Conservation (phyloP, 2,888 invertebrate species). For the Lumbricus terrestris region DNA sequence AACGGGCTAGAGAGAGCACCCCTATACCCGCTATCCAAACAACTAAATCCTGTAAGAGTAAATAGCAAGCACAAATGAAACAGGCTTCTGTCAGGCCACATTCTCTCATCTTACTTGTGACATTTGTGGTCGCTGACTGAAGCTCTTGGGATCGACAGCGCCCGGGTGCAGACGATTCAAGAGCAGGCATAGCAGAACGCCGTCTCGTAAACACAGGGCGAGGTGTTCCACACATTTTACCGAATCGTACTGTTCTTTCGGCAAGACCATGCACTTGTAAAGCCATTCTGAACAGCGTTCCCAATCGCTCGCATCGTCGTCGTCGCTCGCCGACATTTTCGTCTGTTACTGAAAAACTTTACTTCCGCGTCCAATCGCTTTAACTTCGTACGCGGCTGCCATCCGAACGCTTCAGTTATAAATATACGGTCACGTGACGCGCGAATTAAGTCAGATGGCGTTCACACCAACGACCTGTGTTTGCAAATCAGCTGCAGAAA, state of each 20-base stretch:
- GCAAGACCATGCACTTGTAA: not conserved
- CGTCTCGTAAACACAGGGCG: not conserved
- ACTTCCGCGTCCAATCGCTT: not conserved
- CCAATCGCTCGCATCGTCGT: not conserved
- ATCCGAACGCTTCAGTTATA: not conserved
- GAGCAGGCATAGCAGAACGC: not conserved
- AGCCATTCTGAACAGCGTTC: not conserved
- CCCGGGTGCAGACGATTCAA: slow-evolving; percentile 7
- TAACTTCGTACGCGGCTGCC: not conserved
- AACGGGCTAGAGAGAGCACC: not conserved
- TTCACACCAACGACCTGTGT: not conserved
- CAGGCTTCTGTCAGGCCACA: not conserved
- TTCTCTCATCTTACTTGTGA: not conserved
- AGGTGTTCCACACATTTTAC: not conserved
- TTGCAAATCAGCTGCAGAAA: not conserved
- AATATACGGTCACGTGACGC: not conserved
- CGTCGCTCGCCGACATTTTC: slow-evolving; percentile 14
- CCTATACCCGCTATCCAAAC: not conserved
- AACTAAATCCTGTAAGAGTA: not conserved
- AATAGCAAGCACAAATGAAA: not conserved
- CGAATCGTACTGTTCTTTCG: not conserved
- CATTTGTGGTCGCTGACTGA: not conserved
- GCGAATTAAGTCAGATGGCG: not conserved
- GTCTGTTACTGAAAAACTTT: not conserved
- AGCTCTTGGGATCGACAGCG: not conserved